Conservation (phyloP, 2,797 vertebrate species). For the Zalophus californianus region DNA sequence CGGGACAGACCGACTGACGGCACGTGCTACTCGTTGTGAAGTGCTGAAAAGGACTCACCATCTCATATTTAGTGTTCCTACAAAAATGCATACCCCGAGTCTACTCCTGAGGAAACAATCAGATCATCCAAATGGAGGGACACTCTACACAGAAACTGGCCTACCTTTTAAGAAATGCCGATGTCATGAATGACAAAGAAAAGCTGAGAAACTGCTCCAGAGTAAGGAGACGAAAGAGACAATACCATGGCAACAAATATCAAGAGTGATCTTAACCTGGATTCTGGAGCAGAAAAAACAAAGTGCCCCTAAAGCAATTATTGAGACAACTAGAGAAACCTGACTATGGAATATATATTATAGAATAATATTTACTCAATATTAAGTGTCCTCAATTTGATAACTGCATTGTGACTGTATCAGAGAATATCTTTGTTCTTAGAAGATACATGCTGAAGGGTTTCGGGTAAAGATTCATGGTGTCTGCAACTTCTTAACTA, state of each 20-base stretch:
- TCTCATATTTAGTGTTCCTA: background rate
- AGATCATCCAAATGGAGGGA: background rate
- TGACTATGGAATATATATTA: background rate
- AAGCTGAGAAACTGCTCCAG: background rate
- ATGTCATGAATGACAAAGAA: background rate
- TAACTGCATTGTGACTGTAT: background rate
- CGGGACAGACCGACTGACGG: background rate
- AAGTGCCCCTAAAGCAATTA: background rate
- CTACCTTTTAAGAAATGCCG: background rate
- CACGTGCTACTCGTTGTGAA: background rate
- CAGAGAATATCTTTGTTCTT: constrained; percentile 17
- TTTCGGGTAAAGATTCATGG: constrained; percentile 1
- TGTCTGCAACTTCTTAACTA: background rate
- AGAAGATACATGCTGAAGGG: background rate
- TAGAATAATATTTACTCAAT: background rate
- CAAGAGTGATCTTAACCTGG: background rate
- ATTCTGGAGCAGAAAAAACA: background rate
- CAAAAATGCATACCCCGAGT: background rate
- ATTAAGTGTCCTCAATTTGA: background rate
- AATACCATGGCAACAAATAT: background rate
- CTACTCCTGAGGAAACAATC: background rate
- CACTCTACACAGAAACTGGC: background rate
- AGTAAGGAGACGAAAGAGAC: background rate
- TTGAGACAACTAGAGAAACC: background rate
- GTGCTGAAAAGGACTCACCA: background rate